Conservation (phyloP, 2,888 invertebrate genomes). For the Chloroclysta siterata region DNA sequence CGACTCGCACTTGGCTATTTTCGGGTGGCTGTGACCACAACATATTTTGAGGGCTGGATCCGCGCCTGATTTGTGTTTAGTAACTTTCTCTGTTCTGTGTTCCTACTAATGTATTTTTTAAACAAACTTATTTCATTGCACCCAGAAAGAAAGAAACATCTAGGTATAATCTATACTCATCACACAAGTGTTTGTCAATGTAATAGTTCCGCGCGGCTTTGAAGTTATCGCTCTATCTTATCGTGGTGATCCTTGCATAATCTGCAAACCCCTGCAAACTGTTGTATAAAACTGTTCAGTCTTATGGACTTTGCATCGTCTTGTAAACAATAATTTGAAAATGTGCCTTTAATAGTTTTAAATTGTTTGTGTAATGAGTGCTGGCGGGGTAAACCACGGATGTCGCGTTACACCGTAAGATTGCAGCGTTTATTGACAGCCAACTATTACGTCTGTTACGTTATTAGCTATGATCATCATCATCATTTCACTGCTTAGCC, state of each 20-base stretch:
- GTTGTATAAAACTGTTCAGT: neutral
- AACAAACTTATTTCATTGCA: no score
- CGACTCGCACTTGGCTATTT: no score
- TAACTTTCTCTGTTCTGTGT: no score
- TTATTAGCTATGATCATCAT: no score
- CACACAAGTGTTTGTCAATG: neutral
- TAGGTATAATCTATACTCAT: no score
- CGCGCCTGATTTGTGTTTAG: no score
- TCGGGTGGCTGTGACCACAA: no score
- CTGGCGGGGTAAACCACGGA: neutral
- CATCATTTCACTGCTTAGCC: no score
- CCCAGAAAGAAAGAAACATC: no score
- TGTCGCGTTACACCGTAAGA: conserved; percentile 5
- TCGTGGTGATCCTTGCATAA: neutral
- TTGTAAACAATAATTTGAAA: conserved; percentile 4
- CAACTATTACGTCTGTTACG: conserved; percentile 1
- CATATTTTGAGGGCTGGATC: no score
- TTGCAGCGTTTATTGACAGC: conserved; percentile 9
- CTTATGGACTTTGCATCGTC: neutral
- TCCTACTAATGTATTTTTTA: no score
- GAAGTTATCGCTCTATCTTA: neutral
- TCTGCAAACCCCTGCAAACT: neutral
- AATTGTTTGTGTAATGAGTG: conserved; percentile 12
- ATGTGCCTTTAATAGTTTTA: conserved; percentile 19
- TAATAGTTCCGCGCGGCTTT: neutral